Conservation (phyloP, 2,888 invertebrate species). For the Rapana venosa region DNA sequence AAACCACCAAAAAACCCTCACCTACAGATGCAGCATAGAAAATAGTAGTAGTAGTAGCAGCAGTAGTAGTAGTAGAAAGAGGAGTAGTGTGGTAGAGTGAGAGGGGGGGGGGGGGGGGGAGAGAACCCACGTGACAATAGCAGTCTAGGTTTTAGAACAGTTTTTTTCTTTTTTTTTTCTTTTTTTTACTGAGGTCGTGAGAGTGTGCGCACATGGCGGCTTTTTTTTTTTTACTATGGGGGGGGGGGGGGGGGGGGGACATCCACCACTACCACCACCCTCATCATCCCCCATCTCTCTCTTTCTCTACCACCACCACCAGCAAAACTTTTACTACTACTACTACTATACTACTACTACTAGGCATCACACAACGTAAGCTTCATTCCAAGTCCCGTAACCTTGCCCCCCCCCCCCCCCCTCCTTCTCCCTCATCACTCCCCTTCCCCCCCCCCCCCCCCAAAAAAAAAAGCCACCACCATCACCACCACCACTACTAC, state of each 20-base stretch:
- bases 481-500: too few species aligned
- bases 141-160: too few species aligned
- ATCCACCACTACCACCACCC: neutral
- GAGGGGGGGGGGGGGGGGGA: too few species aligned
- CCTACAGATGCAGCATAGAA: too few species aligned
- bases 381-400: slow-evolving; percentile 36
- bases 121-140: too few species aligned
- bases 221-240: neutral
- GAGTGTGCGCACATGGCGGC: neutral
- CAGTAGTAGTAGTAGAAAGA: too few species aligned
- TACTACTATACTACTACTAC: neutral
- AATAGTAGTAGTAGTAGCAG: too few species aligned
- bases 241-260: too few species aligned
- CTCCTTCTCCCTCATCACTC: neutral
- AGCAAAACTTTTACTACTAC: neutral
- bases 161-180: too few species aligned
- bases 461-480: too few species aligned
- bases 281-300: neutral
- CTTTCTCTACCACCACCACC: neutral
- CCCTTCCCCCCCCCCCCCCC: neutral
- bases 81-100: too few species aligned
- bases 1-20: too few species aligned
- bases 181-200: neutral
- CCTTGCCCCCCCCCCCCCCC: neutral
- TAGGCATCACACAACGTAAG: slow-evolving; percentile 19